phyloP scores from a whole-genome alignment of 2,888 invertebrate species.

The Mythimna impura region DNA sequence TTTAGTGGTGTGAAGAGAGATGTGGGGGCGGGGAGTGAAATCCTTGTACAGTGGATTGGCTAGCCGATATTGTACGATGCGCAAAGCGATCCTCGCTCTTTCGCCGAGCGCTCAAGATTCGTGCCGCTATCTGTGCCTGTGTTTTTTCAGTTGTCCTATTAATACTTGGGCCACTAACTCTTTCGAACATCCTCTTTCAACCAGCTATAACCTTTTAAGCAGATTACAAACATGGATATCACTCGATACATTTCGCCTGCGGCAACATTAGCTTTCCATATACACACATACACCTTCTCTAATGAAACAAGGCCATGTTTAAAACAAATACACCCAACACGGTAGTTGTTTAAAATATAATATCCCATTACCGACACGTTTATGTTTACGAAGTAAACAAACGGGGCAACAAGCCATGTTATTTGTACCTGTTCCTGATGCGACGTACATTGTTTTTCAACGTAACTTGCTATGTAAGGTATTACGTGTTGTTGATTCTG shows the following conservation, averaged over 20 bases:
- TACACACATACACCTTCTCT: not conserved
- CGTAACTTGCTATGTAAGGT: constrained; percentile 17
- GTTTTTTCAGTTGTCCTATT: no score
- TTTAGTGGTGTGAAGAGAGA: no score
- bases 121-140: no score
- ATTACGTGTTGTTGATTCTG: constrained; percentile 38
- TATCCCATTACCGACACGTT: constrained; percentile 55
- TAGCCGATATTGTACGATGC: no score
- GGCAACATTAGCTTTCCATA: not conserved
- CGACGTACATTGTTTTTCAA: constrained; percentile 59
- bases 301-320: constrained; percentile 26
- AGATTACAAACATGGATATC: constrained; percentile 2
- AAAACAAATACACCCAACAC: constrained; percentile 30
- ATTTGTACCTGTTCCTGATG: constrained; percentile 62
- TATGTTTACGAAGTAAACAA: constrained; percentile 58
- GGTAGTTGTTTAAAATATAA: constrained; percentile 51
- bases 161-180: no score
- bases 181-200: not conserved
- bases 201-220: not conserved
- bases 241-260: not conserved
- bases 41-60: no score
- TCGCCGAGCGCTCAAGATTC: no score
- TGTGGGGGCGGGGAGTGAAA: no score
- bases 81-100: no score
- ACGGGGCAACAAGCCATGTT: constrained; percentile 45